Base-by-base conservation (phyloP, 2,113 vertebrate genomes). In the Neolamprologus toae region DNA sequence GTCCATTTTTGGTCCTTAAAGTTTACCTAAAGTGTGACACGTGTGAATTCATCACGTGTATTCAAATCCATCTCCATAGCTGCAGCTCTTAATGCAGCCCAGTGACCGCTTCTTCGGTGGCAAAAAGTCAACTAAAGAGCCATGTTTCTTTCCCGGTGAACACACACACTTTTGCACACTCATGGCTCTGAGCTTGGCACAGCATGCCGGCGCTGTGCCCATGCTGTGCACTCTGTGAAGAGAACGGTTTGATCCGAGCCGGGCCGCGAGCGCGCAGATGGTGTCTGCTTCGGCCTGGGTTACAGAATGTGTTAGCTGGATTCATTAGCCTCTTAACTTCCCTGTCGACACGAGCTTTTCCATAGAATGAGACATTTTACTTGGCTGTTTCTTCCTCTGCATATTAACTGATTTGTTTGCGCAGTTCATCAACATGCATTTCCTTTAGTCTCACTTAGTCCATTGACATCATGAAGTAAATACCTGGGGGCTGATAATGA, bases 281-380 rank as follows among this genome's bases (percentile, higher is more conserved):
- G 86, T 16, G 83, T 80, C 80, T 23, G 86, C 66, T 86, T 79
- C 8, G 17, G 76, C 80, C 61, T 3, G 19, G 83, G 66, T 89
- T 81, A 16, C 35, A 45, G 61, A 57, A 86, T 6, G 71, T 57
- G 88, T 89, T 82, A 49, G 86, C 73, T 49, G 10, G 35, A 84
- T 82, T 90, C 79, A 86, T 90, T 59, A 82, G 80, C 80, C 80
- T 89, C 82, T 86, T 81, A 86, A 81, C 73, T 61, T 61, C 49
- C 55, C 26, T 47, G 66, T 89, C 85, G 61, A 54, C 76, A 88
- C 73, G 1, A 21, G 21, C 21, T 66, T 76, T 76, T 14, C 11
- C n/a, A 35, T 3, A 26, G 54, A 61, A 57, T 11, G 26, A 8
- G 3, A 57, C 55, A 53, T 28, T 63, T 66, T 57, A n/a, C 79